phyloP scores from a whole-genome alignment of 1,140 invertebrate genomes.

The Ptiloglossa arizonensis region DNA sequence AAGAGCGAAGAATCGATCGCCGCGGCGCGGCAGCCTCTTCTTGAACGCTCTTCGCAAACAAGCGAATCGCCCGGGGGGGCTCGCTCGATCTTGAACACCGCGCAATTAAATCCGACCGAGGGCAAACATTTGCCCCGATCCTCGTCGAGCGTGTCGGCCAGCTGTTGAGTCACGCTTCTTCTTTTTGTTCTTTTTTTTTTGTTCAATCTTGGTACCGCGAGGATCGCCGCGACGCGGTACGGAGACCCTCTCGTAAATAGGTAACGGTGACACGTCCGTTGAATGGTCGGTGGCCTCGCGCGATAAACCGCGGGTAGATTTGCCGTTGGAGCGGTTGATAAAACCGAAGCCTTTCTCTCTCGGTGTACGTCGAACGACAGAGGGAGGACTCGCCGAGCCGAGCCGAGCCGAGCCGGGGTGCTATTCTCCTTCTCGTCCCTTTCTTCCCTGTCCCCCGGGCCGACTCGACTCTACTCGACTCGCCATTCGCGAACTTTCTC shows the following conservation, averaged over 20 bases:
- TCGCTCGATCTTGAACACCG: not conserved
- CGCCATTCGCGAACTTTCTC: conserved; percentile 48
- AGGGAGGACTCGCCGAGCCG: too few relatives aligned
- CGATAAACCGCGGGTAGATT: conserved; percentile 20
- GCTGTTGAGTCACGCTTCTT: not conserved
- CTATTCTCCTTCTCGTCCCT: not conserved
- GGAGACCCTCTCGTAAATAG: conserved; percentile 5
- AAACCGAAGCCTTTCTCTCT: not conserved
- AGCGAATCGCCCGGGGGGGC: not conserved
- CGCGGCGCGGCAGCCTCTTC: not conserved
- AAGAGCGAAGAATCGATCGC: conserved; percentile 4
- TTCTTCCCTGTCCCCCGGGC: not conserved
- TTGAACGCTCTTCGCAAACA: not conserved
- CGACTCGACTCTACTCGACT: conserved; percentile 5
- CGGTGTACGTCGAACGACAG: not conserved
- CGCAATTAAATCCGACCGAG: conserved; percentile 9
- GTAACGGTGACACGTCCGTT: not conserved
- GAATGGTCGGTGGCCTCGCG: not conserved
- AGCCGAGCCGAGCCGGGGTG: not conserved
- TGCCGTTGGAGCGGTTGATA: not conserved
- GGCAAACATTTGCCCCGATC: conserved; percentile 29
- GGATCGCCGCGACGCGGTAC: not conserved
- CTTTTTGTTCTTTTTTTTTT: too few relatives aligned
- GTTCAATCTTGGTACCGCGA: too few relatives aligned
- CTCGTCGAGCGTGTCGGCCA: not conserved